Evolutionary conservation across 2,888 invertebrate species (phyloP).

Genomic region (Amblyjoppa proteus): DNA sequence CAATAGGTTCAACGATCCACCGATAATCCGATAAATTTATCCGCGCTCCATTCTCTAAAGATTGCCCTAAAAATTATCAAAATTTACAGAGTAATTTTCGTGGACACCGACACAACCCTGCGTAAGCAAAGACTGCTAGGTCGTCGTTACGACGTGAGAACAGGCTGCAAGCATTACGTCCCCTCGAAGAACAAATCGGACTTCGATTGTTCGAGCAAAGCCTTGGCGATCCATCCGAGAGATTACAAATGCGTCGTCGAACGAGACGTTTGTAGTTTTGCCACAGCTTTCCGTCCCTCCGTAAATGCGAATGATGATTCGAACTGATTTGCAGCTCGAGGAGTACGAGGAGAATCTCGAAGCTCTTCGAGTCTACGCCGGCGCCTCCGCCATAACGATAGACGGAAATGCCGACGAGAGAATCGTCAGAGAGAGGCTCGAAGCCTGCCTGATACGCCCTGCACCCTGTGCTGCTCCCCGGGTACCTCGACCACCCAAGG

Average conservation of each 20-base stretch:
- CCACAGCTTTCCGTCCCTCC: neutral
- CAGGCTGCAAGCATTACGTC: slow-evolving; percentile 80
- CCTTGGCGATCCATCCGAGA: slow-evolving; percentile 70
- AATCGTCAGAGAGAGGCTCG: slow-evolving; percentile 74
- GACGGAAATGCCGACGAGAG: slow-evolving; percentile 73
- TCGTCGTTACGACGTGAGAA: slow-evolving; percentile 85
- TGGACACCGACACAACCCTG: slow-evolving; percentile 83
- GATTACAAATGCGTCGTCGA: slow-evolving; percentile 70
- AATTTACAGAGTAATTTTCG: slow-evolving; percentile 85
- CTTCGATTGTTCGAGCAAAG: slow-evolving; percentile 16
- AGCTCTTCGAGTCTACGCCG: slow-evolving; percentile 75
- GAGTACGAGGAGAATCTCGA: slow-evolving; percentile 74
- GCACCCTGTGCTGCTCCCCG: slow-evolving; percentile 72
- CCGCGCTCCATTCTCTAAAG: neutral
- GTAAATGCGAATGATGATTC: neutral
- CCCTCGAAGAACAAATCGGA: slow-evolving; percentile 34
- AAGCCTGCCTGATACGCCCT: slow-evolving; percentile 75
- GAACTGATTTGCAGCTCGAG: slow-evolving; percentile 68
- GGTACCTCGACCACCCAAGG: slow-evolving; percentile 61
- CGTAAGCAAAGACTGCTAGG: slow-evolving; percentile 84
- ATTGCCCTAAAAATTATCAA: neutral
- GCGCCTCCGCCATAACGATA: slow-evolving; percentile 73
- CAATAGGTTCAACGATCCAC: slow-evolving; percentile 86
- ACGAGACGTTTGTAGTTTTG: slow-evolving; percentile 55
- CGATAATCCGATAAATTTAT: slow-evolving; percentile 18